Conservation (phyloP, 1,140 invertebrate genomes). For the Stegodyphus dumicola region DNA sequence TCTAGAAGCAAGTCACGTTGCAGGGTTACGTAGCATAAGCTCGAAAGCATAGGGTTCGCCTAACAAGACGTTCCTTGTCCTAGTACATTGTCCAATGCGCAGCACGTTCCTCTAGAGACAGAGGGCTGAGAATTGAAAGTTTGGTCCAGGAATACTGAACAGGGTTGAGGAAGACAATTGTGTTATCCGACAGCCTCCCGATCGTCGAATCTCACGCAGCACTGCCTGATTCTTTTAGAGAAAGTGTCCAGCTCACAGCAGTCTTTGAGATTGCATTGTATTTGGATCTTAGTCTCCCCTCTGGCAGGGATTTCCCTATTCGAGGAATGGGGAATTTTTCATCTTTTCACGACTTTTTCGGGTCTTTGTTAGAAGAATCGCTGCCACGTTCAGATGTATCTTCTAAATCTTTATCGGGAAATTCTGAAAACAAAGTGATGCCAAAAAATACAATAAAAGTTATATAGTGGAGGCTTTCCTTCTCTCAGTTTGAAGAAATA, state of each 20-base stretch:
- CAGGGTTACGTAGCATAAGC: background rate
- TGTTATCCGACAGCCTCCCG: constrained; percentile 21
- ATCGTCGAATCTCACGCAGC: constrained; percentile 34
- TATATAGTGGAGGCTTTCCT: no score
- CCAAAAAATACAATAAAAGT: no score
- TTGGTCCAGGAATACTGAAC: constrained; percentile 37
- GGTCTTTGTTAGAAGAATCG: no score
- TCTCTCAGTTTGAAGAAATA: no score
- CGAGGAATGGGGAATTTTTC: background rate
- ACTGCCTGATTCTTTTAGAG: constrained; percentile 43
- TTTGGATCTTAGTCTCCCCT: background rate
- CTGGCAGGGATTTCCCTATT: constrained; percentile 3
- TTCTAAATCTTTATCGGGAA: no score
- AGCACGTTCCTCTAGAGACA: constrained; percentile 33
- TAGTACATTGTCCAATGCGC: background rate
- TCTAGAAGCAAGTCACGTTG: constrained; percentile 23
- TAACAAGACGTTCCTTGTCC: constrained; percentile 7
- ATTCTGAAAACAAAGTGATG: no score
- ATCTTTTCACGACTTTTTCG: no score
- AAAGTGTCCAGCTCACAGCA: constrained; percentile 23
- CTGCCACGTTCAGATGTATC: no score
- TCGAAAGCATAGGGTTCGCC: background rate
- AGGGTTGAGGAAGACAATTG: constrained; percentile 30
- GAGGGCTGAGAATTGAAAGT: constrained; percentile 36
- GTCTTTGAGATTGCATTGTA: constrained; percentile 20